Percentiles rank a stretch among this genome's conserved stretches.
phyloP scores from a whole-genome alignment of 1,140 invertebrate genomes.

The Listronotus bonariensis region DNA sequence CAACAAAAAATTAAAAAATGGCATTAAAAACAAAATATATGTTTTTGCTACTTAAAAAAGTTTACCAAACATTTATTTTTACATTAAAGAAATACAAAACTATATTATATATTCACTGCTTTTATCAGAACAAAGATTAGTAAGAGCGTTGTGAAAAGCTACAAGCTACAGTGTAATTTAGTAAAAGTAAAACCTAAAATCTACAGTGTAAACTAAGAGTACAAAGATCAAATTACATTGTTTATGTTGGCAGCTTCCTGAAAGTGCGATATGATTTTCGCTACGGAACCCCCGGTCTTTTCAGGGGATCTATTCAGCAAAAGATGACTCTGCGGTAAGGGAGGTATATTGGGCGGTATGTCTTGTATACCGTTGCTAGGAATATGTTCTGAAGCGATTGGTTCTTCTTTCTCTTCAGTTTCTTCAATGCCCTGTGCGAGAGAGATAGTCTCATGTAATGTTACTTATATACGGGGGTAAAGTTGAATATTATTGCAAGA shows the following conservation, averaged over 20 bases:
- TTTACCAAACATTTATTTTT: too few relatives aligned
- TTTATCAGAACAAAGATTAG: conserved; percentile 5
- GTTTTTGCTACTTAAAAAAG: too few relatives aligned
- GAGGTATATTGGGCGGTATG: conserved; percentile 53
- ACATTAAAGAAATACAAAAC: too few relatives aligned
- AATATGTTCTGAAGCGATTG: conserved; percentile 34
- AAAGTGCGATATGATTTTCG: conserved; percentile 55
- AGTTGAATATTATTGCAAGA: too few relatives aligned
- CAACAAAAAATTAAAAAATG: too few relatives aligned
- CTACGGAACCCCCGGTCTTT: conserved; percentile 44
- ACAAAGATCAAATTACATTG: conserved; percentile 43
- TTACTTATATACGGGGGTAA: too few relatives aligned
- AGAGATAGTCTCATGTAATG: conserved; percentile 15
- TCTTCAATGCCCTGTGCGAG: conserved; percentile 49
- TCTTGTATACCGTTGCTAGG: conserved; percentile 36
- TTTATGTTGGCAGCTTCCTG: conserved; percentile 49
- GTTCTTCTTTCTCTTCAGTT: conserved; percentile 45
- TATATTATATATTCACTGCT: too few relatives aligned
- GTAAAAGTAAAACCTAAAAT: not conserved
- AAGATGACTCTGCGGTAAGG: conserved; percentile 53
- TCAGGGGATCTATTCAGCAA: conserved; percentile 45
- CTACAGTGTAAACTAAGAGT: conserved; percentile 24
- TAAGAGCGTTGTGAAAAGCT: conserved; percentile 7
- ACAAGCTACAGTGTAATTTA: conserved; percentile 1
- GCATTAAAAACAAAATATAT: too few relatives aligned